phyloP scores from a whole-genome alignment of 2,797 vertebrate species.

The Dendrocincla tyrannina region DNA sequence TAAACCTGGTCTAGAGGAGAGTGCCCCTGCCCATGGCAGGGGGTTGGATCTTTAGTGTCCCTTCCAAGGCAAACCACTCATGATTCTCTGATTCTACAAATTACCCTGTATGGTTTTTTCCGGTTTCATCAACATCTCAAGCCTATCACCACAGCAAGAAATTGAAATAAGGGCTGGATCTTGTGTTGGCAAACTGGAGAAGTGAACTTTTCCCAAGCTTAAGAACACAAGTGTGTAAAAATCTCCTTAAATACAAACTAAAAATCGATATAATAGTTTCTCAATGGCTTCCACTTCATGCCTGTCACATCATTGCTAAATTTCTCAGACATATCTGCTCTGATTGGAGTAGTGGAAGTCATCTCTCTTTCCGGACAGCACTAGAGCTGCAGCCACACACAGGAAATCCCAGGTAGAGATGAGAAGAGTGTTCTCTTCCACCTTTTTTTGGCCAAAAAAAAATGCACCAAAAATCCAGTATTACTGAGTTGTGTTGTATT shows the following conservation, averaged over 20 bases:
- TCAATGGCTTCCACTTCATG: neutral
- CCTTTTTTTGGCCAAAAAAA: accelerated
- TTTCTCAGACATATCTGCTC: neutral
- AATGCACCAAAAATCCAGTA: neutral
- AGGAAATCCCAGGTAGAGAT: neutral
- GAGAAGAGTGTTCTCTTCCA: neutral
- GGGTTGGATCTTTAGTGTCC: neutral
- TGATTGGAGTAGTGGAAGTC: neutral
- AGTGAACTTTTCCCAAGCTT: neutral
- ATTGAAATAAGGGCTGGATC: neutral
- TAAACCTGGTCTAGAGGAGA: neutral
- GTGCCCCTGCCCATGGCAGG: neutral
- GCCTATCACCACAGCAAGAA: neutral
- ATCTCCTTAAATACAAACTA: neutral
- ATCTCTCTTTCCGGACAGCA: neutral
- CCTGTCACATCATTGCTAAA: neutral
- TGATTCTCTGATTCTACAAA: neutral
- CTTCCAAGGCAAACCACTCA: neutral
- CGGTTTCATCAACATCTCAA: neutral
- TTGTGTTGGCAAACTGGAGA: neutral
- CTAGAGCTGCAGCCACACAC: accelerated
- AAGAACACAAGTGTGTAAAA: neutral
- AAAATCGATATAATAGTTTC: neutral
- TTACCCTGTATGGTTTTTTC: neutral
- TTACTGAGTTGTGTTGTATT: neutral